A percentile compares a stretch with the other conserved stretches of the same genome.
phyloP scores from a whole-genome alignment of 2,113 vertebrate genomes.

The Centropristis striata region DNA sequence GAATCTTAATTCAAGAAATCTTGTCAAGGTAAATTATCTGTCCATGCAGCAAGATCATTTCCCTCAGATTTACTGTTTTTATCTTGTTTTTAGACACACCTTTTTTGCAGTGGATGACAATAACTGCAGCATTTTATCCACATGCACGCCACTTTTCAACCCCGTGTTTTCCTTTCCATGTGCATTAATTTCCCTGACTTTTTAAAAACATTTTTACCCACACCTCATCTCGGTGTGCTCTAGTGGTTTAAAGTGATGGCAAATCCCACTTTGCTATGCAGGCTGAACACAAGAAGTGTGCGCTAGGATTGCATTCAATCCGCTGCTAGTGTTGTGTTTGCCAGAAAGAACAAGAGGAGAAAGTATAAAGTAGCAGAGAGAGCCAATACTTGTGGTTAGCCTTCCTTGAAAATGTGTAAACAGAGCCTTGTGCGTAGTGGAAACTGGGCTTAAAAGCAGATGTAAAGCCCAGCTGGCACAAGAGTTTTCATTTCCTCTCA shows the following conservation, averaged over 20 bases:
- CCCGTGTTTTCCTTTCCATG: too few species aligned
- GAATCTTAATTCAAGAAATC: too few species aligned
- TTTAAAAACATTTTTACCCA: background rate
- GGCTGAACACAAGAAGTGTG: conserved; percentile 32
- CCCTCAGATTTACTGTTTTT: too few species aligned
- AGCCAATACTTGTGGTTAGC: conserved; percentile 51
- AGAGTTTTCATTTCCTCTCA: conserved; percentile 29
- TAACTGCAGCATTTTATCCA: too few species aligned
- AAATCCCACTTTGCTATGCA: conserved; percentile 39
- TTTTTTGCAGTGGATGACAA: too few species aligned
- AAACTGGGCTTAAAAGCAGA: conserved; percentile 33
- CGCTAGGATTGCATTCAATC: conserved; percentile 36
- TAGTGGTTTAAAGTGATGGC: conserved; percentile 46
- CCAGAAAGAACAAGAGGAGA: conserved; percentile 45
- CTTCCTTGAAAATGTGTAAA: conserved; percentile 64
- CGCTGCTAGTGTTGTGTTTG: conserved; percentile 39
- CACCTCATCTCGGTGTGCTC: conserved; percentile 38
- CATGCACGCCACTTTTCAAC: too few species aligned
- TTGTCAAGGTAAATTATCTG: too few species aligned
- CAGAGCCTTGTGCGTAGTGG: conserved; percentile 20
- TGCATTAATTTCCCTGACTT: too few species aligned
- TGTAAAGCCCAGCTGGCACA: conserved; percentile 41
- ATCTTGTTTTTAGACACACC: too few species aligned
- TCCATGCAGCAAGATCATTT: too few species aligned
- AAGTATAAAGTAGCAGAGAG: conserved; percentile 45